Evolutionary conservation across 2,797 vertebrate genomes (phyloP).

Genomic region (Halcyon smyrnensis): DNA sequence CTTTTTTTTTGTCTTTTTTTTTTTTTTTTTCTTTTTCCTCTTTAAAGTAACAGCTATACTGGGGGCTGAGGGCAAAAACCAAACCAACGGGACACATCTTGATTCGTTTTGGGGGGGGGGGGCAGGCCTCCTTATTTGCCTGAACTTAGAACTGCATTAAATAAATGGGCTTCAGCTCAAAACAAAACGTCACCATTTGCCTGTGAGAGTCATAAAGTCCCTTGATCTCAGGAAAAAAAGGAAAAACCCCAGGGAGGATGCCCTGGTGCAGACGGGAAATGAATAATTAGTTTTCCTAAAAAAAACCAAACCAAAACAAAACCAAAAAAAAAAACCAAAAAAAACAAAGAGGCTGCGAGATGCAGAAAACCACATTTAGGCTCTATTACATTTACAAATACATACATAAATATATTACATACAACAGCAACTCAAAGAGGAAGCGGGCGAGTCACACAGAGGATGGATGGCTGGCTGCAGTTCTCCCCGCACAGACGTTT

Average conservation of each 20-base stretch:
- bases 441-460: constrained; percentile 85
- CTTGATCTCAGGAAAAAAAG: not conserved
- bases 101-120: not conserved
- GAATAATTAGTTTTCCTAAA: constrained; percentile 49
- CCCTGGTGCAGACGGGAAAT: not conserved
- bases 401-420: constrained; percentile 99
- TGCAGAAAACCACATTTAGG: constrained; percentile 89
- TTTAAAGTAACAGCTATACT: not conserved
- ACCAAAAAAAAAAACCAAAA: not conserved
- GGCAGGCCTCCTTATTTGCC: not conserved
- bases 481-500: constrained; percentile 73
- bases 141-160: constrained; percentile 45
- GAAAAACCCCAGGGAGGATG: not conserved
- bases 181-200: not conserved
- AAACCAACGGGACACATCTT: not conserved
- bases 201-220: constrained; percentile 19
- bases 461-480: constrained; percentile 81
- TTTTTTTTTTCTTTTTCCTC: not conserved
- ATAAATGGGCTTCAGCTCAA: not conserved
- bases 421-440: constrained; percentile 93
- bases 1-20: not conserved
- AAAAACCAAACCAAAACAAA: not conserved
- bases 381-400: constrained; percentile 99
- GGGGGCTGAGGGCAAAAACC: not conserved
- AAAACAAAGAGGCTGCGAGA: constrained; percentile 63